Evolutionary conservation across 1,140 invertebrate species (phyloP), one percentile per base, ranked within the genome.

Genomic region (Caerostris darwini): DNA sequence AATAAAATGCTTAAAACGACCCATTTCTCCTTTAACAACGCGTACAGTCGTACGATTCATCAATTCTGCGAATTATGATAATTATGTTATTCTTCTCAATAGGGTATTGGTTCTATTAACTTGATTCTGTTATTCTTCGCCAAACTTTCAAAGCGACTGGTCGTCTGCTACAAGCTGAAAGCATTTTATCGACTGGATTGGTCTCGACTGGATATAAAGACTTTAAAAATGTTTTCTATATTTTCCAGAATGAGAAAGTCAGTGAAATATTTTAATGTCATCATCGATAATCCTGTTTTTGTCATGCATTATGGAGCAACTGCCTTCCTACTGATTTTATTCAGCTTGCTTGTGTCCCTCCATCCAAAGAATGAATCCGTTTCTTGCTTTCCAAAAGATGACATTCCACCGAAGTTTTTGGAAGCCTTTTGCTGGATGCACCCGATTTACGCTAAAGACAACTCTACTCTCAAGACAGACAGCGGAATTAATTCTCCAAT

Each of bases 251-350:
- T 50, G 7, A 77, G 50, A 3, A 77, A 77, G 19, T 3, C 19
- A 50, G 3, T 4, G 7, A 34, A 77, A 8, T 34, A 97, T 96
- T 98, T 98, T 96, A 97, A 98, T 59, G 97, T 98, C 71, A 97
- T 97, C 95, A 98, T 97, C 83, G 98, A 98, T 95, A 98, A 98
- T 96, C 97, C 98, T 94, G 97, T 99, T 92, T 99, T 99, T 96
- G 97, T 98, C 54, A 96, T 99, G 95, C 98, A 99, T 96, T 99
- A 98, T 96, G 96, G 98, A 57, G 98, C 99, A 95, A 99, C 98
- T 7, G 97, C 98, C n/a, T 98, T 98, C 12, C 96, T 99, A 64
- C 96, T 99, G 89, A 97, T 99, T 95, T 97, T 97, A 59, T 98
- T 98, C 95, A 98, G 98, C 54, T 95, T 99, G 92, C 97, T 99